Base-by-base conservation (phyloP, 2,113 vertebrate genomes). In the Takifugu flavidus region DNA sequence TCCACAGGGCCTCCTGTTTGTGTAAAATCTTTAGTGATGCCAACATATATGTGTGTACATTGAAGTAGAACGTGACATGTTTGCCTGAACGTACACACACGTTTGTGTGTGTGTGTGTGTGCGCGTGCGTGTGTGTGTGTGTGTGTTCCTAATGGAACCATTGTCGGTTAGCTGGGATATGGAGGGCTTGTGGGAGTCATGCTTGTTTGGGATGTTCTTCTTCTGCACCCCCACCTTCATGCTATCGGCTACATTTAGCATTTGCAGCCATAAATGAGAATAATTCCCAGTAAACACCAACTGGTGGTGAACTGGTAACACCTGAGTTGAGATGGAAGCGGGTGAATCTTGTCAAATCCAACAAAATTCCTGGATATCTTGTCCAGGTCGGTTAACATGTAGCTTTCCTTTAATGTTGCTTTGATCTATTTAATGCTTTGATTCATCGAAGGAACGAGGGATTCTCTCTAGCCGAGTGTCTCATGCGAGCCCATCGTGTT, bases 121-220 rank as follows among this genome's bases (percentile, higher is more conserved):
- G n/a, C n/a, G n/a, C n/a, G n/a, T n/a, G n/a, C n/a, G 53, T 56
- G 20, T 56, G 29, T 54, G 44, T 69, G 59, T 62, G 62, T 65
- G 0, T 56, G 58, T 79, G 73, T 74, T 78, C 54, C 59, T 74
- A 72, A 75, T 69, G 39, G 61, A 65, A 55, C 57, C 52, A 42
- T 74, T 73, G 72, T 74, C 65, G 68, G 67, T 80, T 66, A 61
- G 56, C 52, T 27, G 39, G 49, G 49, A 34, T 65, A 71, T 64
- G 64, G 49, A 62, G 65, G 56, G 57, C 50, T 63, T 70, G 56
- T 73, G 53, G 57, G 69, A 57, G 60, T 57, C 63, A 42, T 54
- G 70, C 80, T 85, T 87, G 74, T 86, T 84, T 71, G 61, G 85
- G 76, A 63, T 86, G 86, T 85, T 84, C 84, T 82, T 86, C 66